Conservation (phyloP, 2,113 vertebrate genomes). For the Brachyistius frenatus region DNA sequence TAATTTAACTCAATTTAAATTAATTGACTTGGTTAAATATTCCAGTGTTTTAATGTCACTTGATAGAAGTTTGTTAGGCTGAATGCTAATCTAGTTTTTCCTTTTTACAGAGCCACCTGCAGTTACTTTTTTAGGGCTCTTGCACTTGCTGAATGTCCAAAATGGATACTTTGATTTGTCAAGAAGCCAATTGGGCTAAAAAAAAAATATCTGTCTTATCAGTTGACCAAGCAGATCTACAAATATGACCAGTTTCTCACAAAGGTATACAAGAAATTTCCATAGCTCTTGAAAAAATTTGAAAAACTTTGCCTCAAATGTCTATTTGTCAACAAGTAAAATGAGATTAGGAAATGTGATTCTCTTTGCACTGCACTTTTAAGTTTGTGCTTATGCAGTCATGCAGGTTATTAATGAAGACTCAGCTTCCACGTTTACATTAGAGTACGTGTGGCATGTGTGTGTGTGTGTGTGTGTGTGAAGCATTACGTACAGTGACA, state of each 20-base stretch:
- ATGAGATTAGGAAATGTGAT: conserved; percentile 34
- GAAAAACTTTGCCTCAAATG: conserved; percentile 22
- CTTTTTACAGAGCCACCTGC: neutral
- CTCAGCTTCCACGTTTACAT: conserved; percentile 24
- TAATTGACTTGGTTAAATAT: too few relatives aligned
- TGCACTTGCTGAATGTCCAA: neutral
- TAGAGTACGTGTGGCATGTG: conserved; percentile 18
- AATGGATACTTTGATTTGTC: neutral
- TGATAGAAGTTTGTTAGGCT: neutral
- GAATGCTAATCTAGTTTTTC: conserved; percentile 1
- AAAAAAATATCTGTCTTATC: neutral
- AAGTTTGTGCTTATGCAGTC: conserved; percentile 54
- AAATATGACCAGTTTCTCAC: neutral
- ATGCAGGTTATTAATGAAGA: conserved; percentile 36
- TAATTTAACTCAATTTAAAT: too few relatives aligned
- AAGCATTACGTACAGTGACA: conserved; percentile 51
- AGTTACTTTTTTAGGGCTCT: conserved; percentile 2
- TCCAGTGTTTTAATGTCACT: neutral
- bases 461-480: conserved; percentile 28
- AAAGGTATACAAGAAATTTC: neutral
- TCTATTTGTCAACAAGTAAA: conserved; percentile 21
- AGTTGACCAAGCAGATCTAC: conserved; percentile 4
- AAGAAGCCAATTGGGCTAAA: neutral
- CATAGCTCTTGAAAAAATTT: neutral
- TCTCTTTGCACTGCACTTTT: conserved; percentile 21